Evolutionary conservation across 2,888 invertebrate genomes (phyloP).

Genomic region (Tipula helvola): DNA sequence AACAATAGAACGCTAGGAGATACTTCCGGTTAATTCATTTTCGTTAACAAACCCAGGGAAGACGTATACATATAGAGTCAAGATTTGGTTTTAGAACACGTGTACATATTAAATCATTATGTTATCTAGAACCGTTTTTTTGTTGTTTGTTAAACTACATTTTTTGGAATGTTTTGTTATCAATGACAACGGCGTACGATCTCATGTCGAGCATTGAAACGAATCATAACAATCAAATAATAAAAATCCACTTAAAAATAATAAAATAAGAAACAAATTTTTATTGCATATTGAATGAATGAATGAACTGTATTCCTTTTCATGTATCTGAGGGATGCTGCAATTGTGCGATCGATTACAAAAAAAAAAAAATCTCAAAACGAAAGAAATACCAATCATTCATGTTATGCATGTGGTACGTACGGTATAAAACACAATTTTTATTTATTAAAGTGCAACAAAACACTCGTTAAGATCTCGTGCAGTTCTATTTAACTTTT

Average conservation of each 20-base stretch:
- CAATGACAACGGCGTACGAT: neutral
- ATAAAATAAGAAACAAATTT: slow-evolving; percentile 4
- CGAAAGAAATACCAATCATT: neutral
- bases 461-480: neutral
- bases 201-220: neutral
- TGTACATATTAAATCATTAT: neutral
- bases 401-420: neutral
- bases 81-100: neutral
- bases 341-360: neutral
- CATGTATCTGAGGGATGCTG: neutral
- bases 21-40: neutral
- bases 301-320: neutral
- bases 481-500: neutral
- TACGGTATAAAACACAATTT: neutral
- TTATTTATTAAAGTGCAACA: neutral
- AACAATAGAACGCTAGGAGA: neutral
- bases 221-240: neutral
- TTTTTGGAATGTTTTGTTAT: neutral
- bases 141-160: too few relatives aligned
- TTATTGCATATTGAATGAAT: neutral
- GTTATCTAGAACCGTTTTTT: too few relatives aligned
- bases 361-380: neutral
- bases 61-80: neutral
- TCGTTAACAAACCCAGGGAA: neutral
- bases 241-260: neutral